A percentile compares a stretch with the other conserved stretches of the same genome.
Conservation (phyloP, 1,140 invertebrate species). For the Bombus breviceps region DNA sequence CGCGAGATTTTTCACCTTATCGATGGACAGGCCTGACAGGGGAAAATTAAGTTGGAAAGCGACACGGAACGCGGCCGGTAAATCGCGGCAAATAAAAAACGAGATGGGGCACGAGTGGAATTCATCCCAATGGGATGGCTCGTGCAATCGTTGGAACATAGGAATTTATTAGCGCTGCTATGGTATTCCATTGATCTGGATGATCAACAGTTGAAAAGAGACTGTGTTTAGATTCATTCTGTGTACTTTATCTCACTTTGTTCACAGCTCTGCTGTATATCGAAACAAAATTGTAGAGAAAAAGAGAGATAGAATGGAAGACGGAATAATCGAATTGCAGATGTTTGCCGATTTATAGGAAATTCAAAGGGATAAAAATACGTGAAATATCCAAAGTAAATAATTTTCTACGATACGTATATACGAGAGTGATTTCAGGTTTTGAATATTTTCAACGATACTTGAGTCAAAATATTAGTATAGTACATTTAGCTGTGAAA, state of each 20-base stretch:
- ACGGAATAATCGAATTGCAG: too few species aligned
- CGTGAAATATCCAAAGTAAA: too few species aligned
- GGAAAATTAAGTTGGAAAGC: constrained; percentile 53
- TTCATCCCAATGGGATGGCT: not conserved
- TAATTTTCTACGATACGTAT: too few species aligned
- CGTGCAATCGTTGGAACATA: not conserved
- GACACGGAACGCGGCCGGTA: not conserved
- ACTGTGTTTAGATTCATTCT: not conserved
- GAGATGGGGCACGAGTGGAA: not conserved
- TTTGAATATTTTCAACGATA: too few species aligned
- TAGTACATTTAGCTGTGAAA: too few species aligned
- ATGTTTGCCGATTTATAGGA: too few species aligned
- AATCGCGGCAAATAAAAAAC: constrained; percentile 36
- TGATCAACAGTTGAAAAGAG: constrained; percentile 7
- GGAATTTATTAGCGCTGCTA: constrained; percentile 20
- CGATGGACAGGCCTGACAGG: constrained; percentile 33
- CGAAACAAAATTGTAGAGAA: not conserved
- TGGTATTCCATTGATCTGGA: not conserved
- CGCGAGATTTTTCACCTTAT: constrained; percentile 41
- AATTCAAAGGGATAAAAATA: too few species aligned
- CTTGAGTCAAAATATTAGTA: too few species aligned
- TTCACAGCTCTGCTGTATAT: not conserved
- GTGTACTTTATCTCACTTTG: too few species aligned
- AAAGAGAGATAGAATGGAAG: too few species aligned
- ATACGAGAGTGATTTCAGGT: too few species aligned